These are phyloP conservation scores for Alloscopus bannaensis DNA, from an alignment of 2,888 invertebrate genomes.

Conservation along the genomic window DNA sequence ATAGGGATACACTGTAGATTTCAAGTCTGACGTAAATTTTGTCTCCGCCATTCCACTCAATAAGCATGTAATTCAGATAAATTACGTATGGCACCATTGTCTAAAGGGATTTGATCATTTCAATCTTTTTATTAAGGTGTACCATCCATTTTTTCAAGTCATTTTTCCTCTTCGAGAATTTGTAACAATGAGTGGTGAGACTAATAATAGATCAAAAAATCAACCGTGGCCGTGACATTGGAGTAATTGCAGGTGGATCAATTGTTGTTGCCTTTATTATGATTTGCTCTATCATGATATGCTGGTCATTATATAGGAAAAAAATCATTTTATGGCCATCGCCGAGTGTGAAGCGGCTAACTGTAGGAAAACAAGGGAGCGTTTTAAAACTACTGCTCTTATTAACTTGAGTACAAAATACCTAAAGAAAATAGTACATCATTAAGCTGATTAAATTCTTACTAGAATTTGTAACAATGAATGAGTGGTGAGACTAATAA, in stretches of 20 bases:
- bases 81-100: constrained; percentile 31
- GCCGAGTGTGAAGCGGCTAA: neutral
- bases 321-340: constrained; percentile 12
- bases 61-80: constrained; percentile 51
- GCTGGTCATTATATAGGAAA: constrained; percentile 10
- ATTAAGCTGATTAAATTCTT: too few relatives aligned
- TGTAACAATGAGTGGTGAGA: constrained; percentile 24
- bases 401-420: neutral
- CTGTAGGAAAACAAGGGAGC: neutral
- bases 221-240: constrained; percentile 61
- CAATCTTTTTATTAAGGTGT: constrained; percentile 12
- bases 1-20: too few relatives aligned
- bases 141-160: constrained; percentile 14
- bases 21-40: too few relatives aligned
- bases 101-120: constrained; percentile 34
- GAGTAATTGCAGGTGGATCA: constrained; percentile 49
- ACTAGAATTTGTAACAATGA: constrained; percentile 18
- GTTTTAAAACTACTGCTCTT: neutral
- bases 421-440: neutral
- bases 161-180: constrained; percentile 11
- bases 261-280: constrained; percentile 34
- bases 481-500: constrained; percentile 31
- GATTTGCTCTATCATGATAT: constrained; percentile 1
- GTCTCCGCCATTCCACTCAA: constrained; percentile 26
- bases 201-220: constrained; percentile 45